Evolutionary conservation across 2,113 vertebrate genomes (phyloP), one percentile per base, ranked within the genome.

Genomic region (Empidonax traillii): DNA sequence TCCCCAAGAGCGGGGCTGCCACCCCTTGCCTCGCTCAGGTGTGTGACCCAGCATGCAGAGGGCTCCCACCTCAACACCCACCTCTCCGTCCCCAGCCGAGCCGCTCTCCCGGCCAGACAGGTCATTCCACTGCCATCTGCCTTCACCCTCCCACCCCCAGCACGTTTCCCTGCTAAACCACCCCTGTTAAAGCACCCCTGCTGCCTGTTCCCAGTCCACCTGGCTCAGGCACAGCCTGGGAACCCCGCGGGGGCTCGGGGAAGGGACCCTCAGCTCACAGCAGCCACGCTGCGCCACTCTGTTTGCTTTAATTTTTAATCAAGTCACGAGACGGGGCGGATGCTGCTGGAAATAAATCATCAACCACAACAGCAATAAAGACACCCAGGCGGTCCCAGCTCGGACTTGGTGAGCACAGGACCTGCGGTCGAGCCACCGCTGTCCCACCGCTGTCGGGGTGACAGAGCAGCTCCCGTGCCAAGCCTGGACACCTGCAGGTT

Each of bases 261-360:
- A 52, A 93, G 53, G 62, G n/a, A 88, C 65, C 51, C 53, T 24
- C 3, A 0, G 61, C 75, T 73, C 86, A 3, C 63, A 69, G 86
- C 69, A 84, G 77, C 81, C 85, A 47, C 27, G 2, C 55, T 27
- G 61, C 6, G 2, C 12, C 39, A 33, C 78, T 63, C 53, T 17
- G 35, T 67, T 63, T 35, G 74, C 81, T 90, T 90, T 47, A 61
- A 69, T 83, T 89, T 93, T 85, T 62, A 93, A 94, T 82, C 89
- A 41, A 93, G 92, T 89, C 94, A 93, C 8, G 15, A 95, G 93
- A 91, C 31, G 3, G 88, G 91, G 89, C 3, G 71, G 93, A 82
- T 65, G 61, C 92, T 30, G 65, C 93, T 62, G 19, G 3, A 88
- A 93, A 94, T 91, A 95, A 97, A 94, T 92, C 95, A 91, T 79